A percentile compares a stretch with the other conserved stretches of the same genome.
Conservation (phyloP, 2,888 invertebrate species). For the Criorhina ranunculi region DNA sequence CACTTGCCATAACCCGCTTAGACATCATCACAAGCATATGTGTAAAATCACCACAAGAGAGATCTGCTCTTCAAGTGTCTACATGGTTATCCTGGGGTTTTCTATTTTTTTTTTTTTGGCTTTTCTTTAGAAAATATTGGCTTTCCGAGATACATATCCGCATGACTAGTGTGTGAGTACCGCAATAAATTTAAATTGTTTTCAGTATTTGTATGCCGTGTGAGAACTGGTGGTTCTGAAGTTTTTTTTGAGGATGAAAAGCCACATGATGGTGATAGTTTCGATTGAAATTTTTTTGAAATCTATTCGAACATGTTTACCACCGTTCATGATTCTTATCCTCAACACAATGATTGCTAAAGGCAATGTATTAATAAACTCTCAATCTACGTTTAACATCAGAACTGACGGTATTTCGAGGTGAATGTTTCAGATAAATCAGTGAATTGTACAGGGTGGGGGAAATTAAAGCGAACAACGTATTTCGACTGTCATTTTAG, state of each 20-base stretch:
- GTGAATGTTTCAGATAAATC: too few species aligned
- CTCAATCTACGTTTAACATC: too few species aligned
- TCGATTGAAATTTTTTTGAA: neutral
- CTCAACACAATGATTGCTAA: too few species aligned
- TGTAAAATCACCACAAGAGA: slow-evolving; percentile 65
- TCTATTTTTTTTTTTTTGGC: slow-evolving; percentile 6
- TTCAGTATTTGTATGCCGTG: slow-evolving; percentile 5
- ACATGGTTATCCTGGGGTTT: slow-evolving; percentile 2
- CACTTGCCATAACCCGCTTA: slow-evolving; percentile 57
- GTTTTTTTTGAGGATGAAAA: slow-evolving; percentile 5
- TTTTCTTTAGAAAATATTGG: slow-evolving; percentile 41
- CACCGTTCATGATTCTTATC: too few species aligned
- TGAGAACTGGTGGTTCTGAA: neutral
- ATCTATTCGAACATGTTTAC: too few species aligned
- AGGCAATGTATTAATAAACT: too few species aligned
- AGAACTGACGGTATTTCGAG: too few species aligned
- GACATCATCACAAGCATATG: slow-evolving; percentile 59
- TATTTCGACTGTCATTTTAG: too few species aligned
- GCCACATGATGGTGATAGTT: slow-evolving; percentile 1
- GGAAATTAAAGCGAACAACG: too few species aligned
- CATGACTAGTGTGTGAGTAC: slow-evolving; percentile 24
- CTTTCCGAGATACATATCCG: neutral
- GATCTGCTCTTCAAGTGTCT: slow-evolving; percentile 24
- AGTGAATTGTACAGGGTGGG: too few species aligned
- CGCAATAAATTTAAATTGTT: slow-evolving; percentile 55